Conservation (phyloP, 2,113 vertebrate genomes). For the Apeltes quadracus region DNA sequence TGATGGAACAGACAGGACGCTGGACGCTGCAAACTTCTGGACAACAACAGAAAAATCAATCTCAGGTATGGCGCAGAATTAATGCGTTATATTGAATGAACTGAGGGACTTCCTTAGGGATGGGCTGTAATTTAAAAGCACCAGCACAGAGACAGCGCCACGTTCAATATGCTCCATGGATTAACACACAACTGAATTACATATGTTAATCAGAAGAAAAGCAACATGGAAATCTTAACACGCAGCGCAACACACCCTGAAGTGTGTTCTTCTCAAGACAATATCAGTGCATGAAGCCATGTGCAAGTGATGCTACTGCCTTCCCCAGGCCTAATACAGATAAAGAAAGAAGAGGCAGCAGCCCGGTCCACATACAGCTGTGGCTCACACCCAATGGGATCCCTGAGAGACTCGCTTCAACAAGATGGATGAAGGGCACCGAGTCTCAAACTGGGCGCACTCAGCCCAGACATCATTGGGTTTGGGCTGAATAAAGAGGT, state of each 20-base stretch:
- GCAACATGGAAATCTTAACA: neutral
- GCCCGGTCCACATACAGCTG: slow-evolving; percentile 62
- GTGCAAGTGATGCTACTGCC: slow-evolving; percentile 15
- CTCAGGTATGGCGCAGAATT: slow-evolving; percentile 55
- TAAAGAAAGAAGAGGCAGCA: slow-evolving; percentile 47
- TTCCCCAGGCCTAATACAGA: slow-evolving; percentile 47
- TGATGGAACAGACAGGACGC: slow-evolving; percentile 55
- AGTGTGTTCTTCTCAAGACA: slow-evolving; percentile 10
- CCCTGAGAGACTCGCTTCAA: slow-evolving; percentile 72
- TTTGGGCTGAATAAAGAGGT: slow-evolving; percentile 79
- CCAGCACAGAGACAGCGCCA: neutral
- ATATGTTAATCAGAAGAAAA: neutral
- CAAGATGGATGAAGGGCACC: slow-evolving; percentile 76
- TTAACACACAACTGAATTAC: slow-evolving; percentile 1
- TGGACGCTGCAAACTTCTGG: slow-evolving; percentile 48
- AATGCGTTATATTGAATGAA: slow-evolving; percentile 54
- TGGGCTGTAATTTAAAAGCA: slow-evolving; percentile 16
- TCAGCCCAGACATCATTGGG: slow-evolving; percentile 79
- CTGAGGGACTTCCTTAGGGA: slow-evolving; percentile 1
- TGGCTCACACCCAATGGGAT: slow-evolving; percentile 52
- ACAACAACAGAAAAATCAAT: slow-evolving; percentile 63
- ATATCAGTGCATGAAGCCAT: slow-evolving; percentile 19
- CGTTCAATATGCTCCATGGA: slow-evolving; percentile 1
- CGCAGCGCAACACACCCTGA: neutral
- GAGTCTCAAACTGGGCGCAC: slow-evolving; percentile 69